Evolutionary conservation across 2,888 invertebrate genomes (phyloP).

Genomic region (Cantharis nigra): DNA sequence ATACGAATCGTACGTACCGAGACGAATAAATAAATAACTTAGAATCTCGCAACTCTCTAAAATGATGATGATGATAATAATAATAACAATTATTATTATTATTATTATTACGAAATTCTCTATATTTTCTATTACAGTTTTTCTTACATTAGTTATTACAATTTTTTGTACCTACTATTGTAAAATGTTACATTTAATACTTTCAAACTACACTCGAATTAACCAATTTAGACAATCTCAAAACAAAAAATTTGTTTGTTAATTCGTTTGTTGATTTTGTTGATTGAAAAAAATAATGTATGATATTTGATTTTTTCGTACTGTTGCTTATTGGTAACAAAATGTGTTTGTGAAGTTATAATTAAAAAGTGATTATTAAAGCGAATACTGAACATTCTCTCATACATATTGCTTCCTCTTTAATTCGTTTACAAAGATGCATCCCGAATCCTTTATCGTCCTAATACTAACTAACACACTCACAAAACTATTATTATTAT

Average conservation of each 20-base stretch:
- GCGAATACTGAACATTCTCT: constrained; percentile 37
- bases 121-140: neutral
- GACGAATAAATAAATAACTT: neutral
- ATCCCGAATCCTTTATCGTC: constrained; percentile 32
- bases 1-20: neutral
- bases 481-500: neutral
- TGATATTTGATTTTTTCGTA: neutral
- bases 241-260: neutral
- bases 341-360: constrained; percentile 7
- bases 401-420: constrained; percentile 41
- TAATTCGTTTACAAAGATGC: constrained; percentile 48
- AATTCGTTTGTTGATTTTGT: neutral
- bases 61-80: neutral
- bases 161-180: neutral
- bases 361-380: constrained; percentile 23
- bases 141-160: neutral
- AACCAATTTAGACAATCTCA: neutral
- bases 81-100: neutral
- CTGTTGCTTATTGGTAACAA: neutral
- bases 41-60: neutral
- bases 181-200: neutral
- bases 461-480: neutral
- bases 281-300: neutral
- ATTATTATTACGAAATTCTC: neutral
- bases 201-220: neutral